phyloP scores from a whole-genome alignment of 1,140 invertebrate genomes.

The Conus ventricosus region DNA sequence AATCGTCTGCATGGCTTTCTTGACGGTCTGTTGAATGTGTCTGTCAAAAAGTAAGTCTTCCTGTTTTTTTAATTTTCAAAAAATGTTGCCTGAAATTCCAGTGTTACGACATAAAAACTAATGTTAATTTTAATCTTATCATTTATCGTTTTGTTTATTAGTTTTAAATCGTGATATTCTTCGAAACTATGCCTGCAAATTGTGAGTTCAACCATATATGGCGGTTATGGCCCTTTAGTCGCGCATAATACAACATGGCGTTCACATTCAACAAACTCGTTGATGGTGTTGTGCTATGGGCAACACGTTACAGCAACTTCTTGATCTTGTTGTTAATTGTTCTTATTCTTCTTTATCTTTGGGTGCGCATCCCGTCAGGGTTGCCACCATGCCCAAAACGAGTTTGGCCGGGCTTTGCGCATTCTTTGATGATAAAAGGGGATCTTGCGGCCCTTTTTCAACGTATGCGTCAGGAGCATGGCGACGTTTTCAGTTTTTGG shows the following conservation, averaged over 20 bases:
- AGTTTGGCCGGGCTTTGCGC: conserved; percentile 33
- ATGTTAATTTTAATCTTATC: too few species aligned
- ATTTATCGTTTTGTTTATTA: too few species aligned
- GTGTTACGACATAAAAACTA: too few species aligned
- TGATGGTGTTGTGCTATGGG: conserved; percentile 9
- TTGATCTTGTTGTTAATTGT: conserved; percentile 20
- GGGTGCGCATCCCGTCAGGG: conserved; percentile 26
- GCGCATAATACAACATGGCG: conserved; percentile 15
- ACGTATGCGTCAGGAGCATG: conserved; percentile 40
- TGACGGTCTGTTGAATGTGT: too few species aligned
- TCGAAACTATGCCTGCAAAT: background rate
- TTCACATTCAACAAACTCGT: background rate
- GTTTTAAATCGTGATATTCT: too few species aligned
- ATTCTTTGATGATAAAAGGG: conserved; percentile 33
- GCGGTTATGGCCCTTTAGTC: background rate
- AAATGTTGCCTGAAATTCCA: too few species aligned
- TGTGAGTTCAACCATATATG: background rate
- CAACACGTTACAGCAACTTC: background rate
- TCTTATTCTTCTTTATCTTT: conserved; percentile 14
- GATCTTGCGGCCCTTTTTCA: conserved; percentile 19
- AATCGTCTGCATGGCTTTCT: too few species aligned
- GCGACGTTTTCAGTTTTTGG: conserved; percentile 46
- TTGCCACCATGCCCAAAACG: conserved; percentile 29
- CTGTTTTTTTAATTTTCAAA: too few species aligned
- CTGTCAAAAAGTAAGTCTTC: too few species aligned